Conservation (phyloP, 2,888 invertebrate genomes). For the Hoplodrina ambigua region DNA sequence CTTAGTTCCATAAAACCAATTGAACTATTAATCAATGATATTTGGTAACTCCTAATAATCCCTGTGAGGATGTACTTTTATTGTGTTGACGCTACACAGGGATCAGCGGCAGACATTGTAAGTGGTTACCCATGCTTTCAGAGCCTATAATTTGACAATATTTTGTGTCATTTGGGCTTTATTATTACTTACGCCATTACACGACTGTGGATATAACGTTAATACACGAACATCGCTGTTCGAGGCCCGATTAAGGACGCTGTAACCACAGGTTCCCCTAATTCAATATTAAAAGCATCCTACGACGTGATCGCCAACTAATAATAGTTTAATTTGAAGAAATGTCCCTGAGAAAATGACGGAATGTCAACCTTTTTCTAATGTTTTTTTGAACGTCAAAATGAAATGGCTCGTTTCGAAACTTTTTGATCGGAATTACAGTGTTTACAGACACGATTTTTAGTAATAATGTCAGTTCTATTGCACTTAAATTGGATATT, state of each 20-base stretch:
- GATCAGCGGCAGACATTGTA: conserved; percentile 87
- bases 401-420: conserved; percentile 81
- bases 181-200: conserved; percentile 90
- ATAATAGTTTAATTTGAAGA: conserved; percentile 89
- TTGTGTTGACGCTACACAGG: conserved; percentile 78
- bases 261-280: conserved; percentile 89
- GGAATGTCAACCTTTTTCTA: conserved; percentile 87
- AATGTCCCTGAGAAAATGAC: conserved; percentile 90
- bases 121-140: conserved; percentile 89
- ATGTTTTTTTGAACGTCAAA: conserved; percentile 76
- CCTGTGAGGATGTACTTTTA: conserved; percentile 3
- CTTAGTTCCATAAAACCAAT: neutral
- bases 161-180: conserved; percentile 90
- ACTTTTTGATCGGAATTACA: conserved; percentile 76
- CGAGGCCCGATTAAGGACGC: conserved; percentile 87
- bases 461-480: conserved; percentile 72
- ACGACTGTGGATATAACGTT: conserved; percentile 87
- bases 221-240: conserved; percentile 83
- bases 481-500: conserved; percentile 71
- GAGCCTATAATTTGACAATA: conserved; percentile 91
- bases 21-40: neutral
- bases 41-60: neutral
- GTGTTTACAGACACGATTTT: conserved; percentile 76
- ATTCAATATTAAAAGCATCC: conserved; percentile 91
- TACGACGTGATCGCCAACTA: conserved; percentile 89